phyloP scores from a whole-genome alignment of 2,113 vertebrate species.

The Passer domesticus region DNA sequence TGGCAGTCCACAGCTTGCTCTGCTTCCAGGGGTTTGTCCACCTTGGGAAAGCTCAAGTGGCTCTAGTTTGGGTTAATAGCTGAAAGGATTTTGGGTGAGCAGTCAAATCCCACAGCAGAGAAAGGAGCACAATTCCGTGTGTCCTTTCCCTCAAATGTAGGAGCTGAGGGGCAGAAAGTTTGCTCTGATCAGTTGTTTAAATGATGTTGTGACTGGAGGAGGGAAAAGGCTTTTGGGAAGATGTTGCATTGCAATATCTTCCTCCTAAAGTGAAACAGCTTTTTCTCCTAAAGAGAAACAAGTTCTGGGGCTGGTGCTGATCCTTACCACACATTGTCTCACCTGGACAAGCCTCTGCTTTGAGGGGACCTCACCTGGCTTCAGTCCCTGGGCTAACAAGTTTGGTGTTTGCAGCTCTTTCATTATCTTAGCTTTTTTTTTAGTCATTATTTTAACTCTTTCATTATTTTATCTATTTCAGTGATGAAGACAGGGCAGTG shows the following conservation, averaged over 20 bases:
- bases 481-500: not conserved
- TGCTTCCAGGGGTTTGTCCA: not conserved
- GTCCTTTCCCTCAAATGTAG: not conserved
- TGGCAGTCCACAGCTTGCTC: not conserved
- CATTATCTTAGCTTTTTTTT: not conserved
- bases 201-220: not conserved
- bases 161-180: not conserved
- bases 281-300: not conserved
- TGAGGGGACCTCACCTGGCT: not conserved
- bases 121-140: not conserved
- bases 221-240: not conserved
- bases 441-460: not conserved
- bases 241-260: not conserved
- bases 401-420: not conserved
- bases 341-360: not conserved
- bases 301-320: not conserved
- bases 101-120: not conserved
- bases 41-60: not conserved
- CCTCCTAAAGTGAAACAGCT: not conserved
- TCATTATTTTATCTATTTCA: not conserved
- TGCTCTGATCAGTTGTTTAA: not conserved
- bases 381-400: not conserved
- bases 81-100: not conserved
- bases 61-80: not conserved
- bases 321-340: accelerated